Evolutionary conservation across 2,797 vertebrate genomes (phyloP).

Genomic region (Atherinosoma microstoma): DNA sequence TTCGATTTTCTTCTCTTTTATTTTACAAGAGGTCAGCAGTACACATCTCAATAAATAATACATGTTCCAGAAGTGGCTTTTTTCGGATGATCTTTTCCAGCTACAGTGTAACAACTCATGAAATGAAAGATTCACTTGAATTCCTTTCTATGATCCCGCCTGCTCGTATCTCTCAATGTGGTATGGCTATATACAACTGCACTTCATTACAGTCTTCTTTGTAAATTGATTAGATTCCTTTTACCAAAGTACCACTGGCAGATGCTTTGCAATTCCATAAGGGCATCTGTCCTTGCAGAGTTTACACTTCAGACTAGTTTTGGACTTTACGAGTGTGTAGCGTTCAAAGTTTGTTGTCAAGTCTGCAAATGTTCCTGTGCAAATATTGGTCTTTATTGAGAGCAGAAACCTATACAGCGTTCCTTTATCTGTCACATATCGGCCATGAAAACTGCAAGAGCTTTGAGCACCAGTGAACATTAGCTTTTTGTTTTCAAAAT

Average conservation of each 20-base stretch:
- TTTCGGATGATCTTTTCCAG: too few species aligned
- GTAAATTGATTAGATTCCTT: neutral
- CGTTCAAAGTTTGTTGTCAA: neutral
- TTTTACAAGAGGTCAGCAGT: too few species aligned
- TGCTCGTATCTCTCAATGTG: neutral
- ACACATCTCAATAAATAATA: too few species aligned
- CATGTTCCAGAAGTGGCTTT: too few species aligned
- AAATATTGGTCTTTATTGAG: too few species aligned
- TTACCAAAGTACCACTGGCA: neutral
- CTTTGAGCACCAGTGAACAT: neutral
- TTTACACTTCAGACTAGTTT: neutral
- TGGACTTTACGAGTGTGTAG: neutral
- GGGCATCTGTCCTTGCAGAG: neutral
- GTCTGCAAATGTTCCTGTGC: too few species aligned
- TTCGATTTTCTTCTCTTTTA: too few species aligned
- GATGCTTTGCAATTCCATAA: neutral
- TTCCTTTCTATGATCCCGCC: neutral
- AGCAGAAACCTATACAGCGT: too few species aligned
- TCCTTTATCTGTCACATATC: neutral
- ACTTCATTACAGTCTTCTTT: neutral
- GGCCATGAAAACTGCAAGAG: neutral
- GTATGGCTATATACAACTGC: too few species aligned
- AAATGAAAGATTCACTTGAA: neutral
- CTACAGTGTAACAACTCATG: too few species aligned
- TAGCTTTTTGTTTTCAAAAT: too few species aligned